Evolutionary conservation across 2,113 vertebrate species (phyloP).

Genomic region (Tetrax tetrax): DNA sequence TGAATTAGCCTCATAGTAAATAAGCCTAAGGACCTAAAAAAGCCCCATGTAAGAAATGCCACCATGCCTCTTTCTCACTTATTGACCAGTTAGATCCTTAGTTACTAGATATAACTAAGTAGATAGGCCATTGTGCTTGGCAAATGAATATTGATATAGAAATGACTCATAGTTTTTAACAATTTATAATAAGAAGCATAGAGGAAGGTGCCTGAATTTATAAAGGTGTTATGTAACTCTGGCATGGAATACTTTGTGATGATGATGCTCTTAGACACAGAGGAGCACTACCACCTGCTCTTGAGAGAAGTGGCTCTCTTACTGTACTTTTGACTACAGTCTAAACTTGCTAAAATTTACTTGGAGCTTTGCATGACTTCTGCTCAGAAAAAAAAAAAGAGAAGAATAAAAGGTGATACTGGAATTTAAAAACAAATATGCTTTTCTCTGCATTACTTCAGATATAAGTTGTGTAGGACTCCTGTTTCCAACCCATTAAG

Average conservation of each 20-base stretch:
- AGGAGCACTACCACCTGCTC: background rate
- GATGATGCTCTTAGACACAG: background rate
- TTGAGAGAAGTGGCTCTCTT: background rate
- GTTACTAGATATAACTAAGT: background rate
- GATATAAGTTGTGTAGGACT: background rate
- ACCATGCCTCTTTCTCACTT: background rate
- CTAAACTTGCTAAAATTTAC: background rate
- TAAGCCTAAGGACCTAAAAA: background rate
- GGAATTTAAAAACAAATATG: background rate
- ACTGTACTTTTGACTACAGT: background rate
- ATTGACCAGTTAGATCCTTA: background rate
- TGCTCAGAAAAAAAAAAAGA: background rate
- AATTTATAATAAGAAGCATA: background rate
- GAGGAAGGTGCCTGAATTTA: background rate
- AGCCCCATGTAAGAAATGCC: background rate
- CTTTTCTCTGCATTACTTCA: background rate
- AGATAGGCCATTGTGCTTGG: background rate
- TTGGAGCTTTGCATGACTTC: background rate
- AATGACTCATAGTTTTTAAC: background rate
- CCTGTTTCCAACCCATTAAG: background rate
- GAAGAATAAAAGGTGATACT: background rate
- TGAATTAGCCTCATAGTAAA: background rate
- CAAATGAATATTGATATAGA: background rate
- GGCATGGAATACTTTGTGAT: background rate
- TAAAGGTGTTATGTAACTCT: background rate